These are phyloP conservation scores for Ceramica pisi DNA, from an alignment of 2,888 invertebrate species.

Conservation along the genomic window DNA sequence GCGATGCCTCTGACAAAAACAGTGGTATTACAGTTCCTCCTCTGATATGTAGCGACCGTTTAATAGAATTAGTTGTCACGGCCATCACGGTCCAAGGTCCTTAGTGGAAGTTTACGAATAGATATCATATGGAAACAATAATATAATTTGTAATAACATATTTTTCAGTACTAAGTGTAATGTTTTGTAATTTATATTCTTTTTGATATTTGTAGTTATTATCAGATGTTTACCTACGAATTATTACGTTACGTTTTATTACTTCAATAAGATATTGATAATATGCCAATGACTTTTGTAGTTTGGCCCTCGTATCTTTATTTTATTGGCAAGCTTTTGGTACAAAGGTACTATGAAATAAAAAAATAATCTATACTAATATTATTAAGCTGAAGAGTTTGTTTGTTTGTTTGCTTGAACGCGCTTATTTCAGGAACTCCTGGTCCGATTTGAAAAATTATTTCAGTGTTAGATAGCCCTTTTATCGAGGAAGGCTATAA, in stretches of 20 bases:
- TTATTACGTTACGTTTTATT: constrained; percentile 13
- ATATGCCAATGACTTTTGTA: constrained; percentile 30
- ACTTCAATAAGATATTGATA: constrained; percentile 22
- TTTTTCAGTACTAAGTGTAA: neutral
- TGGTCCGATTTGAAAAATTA: no score
- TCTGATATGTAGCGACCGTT: neutral
- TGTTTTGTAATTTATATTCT: neutral
- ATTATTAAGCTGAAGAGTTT: no score
- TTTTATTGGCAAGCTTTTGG: constrained; percentile 4
- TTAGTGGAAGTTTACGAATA: neutral
- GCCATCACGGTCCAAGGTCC: constrained; percentile 2
- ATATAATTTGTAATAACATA: neutral
- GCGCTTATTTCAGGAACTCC: no score
- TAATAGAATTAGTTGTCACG: neutral
- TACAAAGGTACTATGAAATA: neutral
- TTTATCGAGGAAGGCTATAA: no score
- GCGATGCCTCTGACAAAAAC: no score
- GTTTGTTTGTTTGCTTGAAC: no score
- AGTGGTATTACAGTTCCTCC: neutral
- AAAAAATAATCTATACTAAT: no score
- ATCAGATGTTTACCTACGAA: constrained; percentile 10
- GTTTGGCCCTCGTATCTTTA: constrained; percentile 7
- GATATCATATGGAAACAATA: neutral
- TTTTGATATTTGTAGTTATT: neutral
- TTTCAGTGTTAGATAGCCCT: no score